Percentiles rank a stretch among this genome's conserved stretches.
phyloP scores from a whole-genome alignment of 2,797 vertebrate genomes.

The Sebastes diploproa region DNA sequence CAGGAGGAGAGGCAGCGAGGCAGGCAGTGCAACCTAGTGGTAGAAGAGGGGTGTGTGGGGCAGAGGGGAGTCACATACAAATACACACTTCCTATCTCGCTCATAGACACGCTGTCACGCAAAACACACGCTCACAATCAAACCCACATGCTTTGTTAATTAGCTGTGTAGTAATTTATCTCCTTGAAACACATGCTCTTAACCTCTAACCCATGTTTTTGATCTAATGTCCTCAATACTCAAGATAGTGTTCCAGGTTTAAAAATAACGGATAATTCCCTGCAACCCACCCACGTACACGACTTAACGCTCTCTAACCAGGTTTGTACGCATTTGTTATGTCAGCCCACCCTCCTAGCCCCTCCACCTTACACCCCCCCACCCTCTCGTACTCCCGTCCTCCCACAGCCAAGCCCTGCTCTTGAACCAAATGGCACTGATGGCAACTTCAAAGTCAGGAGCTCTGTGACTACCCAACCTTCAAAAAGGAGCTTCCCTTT shows the following conservation, averaged over 20 bases:
- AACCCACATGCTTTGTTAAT: conserved; percentile 41
- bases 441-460: conserved; percentile 63
- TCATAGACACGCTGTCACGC: conserved; percentile 20
- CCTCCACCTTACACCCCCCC: conserved; percentile 4
- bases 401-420: conserved; percentile 25
- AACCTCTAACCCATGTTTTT: conserved; percentile 66
- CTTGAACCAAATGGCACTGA: conserved; percentile 58
- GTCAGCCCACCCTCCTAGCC: conserved; percentile 32
- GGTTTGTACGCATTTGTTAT: conserved; percentile 44
- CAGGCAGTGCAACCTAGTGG: conserved; percentile 85
- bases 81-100: conserved; percentile 27
- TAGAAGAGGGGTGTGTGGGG: conserved; percentile 59
- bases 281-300: conserved; percentile 49
- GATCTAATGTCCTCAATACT: conserved; percentile 56
- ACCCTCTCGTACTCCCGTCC: neutral
- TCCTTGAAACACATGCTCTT: conserved; percentile 61
- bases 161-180: conserved; percentile 58
- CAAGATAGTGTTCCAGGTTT: conserved; percentile 46
- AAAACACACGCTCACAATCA: conserved; percentile 18
- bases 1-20: conserved; percentile 59
- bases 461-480: conserved; percentile 30
- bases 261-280: conserved; percentile 74
- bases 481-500: conserved; percentile 3
- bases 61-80: conserved; percentile 32
- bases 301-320: conserved; percentile 50